Percentiles rank a stretch among this genome's conserved stretches.
Evolutionary conservation across 2,113 vertebrate species (phyloP).

Genomic region (Sturnira hondurensis): DNA sequence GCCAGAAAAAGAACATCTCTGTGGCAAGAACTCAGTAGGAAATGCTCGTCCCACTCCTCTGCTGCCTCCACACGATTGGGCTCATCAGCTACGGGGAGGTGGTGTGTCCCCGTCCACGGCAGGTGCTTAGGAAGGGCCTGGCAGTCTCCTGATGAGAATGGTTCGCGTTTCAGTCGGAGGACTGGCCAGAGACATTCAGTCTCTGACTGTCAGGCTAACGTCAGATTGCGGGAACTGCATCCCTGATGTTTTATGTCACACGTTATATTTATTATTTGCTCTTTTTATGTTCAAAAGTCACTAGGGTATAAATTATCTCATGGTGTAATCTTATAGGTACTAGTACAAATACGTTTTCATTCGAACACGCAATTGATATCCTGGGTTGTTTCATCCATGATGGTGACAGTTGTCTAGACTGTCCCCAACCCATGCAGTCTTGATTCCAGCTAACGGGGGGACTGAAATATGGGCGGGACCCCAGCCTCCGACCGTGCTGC

Average conservation of each 20-base stretch:
- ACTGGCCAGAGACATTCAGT: not conserved
- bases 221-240: not conserved
- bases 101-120: not conserved
- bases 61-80: fast-evolving
- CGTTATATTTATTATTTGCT: not conserved
- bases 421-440: not conserved
- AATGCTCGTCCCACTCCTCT: not conserved
- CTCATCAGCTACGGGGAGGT: fast-evolving
- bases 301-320: not conserved
- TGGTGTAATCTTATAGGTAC: not conserved
- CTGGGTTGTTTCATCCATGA: not conserved
- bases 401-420: not conserved
- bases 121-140: not conserved
- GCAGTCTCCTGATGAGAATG: not conserved
- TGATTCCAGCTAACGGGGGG: not conserved
- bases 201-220: not conserved
- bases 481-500: not conserved
- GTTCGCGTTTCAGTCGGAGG: not conserved
- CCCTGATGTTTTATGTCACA: not conserved
- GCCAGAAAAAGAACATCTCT: not conserved
- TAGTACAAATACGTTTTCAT: not conserved
- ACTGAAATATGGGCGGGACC: not conserved
- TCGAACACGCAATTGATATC: not conserved
- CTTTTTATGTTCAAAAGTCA: conserved; percentile 8
- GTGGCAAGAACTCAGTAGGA: not conserved